These are phyloP conservation scores for Rhipidura dahli DNA, from an alignment of 2,113 vertebrate genomes.

Conservation along the genomic window DNA sequence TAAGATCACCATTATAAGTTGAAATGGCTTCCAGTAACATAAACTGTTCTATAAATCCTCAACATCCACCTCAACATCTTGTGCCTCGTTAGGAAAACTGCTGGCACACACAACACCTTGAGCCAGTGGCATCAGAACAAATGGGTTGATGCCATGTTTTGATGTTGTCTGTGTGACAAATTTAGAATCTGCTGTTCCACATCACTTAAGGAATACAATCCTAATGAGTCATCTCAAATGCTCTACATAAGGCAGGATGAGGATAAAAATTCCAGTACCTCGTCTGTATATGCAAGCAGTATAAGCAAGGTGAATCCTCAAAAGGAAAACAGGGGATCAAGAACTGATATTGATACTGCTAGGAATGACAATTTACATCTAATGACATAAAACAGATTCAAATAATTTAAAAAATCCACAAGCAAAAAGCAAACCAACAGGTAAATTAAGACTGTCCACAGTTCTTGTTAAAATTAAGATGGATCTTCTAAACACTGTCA, in stretches of 20 bases:
- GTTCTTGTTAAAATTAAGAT: neutral
- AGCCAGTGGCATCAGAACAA: neutral
- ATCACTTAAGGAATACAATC: conserved; percentile 7
- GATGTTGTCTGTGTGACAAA: conserved; percentile 33
- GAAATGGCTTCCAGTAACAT: neutral
- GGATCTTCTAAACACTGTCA: neutral
- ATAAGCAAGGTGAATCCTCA: neutral
- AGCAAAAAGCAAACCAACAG: neutral
- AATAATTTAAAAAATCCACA: neutral
- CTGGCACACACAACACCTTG: neutral
- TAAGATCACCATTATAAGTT: neutral
- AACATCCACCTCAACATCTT: neutral
- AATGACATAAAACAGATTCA: neutral
- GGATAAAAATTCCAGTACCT: neutral
- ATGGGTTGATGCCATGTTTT: neutral
- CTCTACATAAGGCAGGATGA: neutral
- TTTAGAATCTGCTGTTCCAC: conserved; percentile 34
- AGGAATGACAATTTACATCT: neutral
- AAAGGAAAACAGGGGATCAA: neutral
- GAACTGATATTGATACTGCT: neutral
- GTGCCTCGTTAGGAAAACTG: neutral
- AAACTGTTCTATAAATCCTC: neutral
- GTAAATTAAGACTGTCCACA: neutral
- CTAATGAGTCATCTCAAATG: conserved; percentile 42
- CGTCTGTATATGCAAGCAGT: neutral